Evolutionary conservation across 2,113 vertebrate genomes (phyloP).

Genomic region (Micromys minutus): DNA sequence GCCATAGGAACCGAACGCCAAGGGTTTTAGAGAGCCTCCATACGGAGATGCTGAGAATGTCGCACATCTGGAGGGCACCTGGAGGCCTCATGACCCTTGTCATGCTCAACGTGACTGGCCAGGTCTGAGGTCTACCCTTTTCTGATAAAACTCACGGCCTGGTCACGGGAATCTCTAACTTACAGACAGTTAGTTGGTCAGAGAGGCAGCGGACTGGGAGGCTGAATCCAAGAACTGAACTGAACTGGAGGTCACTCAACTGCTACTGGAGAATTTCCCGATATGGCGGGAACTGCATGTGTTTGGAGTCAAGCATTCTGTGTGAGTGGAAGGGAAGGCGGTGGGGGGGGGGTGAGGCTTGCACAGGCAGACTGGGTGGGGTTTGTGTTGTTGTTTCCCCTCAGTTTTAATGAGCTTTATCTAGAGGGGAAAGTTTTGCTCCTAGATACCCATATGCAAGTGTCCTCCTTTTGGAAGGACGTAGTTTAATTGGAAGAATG

Average conservation of each 20-base stretch:
- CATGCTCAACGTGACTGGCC: neutral
- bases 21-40: neutral
- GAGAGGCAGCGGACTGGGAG: neutral
- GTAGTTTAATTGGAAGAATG: neutral
- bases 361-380: neutral
- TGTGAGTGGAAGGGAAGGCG: neutral
- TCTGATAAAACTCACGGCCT: neutral
- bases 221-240: neutral
- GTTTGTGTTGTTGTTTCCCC: neutral
- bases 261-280: neutral
- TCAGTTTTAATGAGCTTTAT: neutral
- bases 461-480: slow-evolving; percentile 1
- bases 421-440: neutral
- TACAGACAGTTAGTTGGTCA: neutral
- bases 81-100: neutral
- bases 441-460: neutral
- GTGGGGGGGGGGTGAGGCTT: neutral
- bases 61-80: neutral
- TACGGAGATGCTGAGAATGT: neutral
- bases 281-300: neutral
- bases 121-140: neutral
- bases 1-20: neutral
- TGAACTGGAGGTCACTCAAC: too few relatives aligned
- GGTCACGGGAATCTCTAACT: neutral
- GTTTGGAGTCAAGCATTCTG: neutral